A percentile compares a stretch with the other conserved stretches of the same genome.
Conservation (phyloP, 2,797 vertebrate genomes). For the Microctenopoma lineatum region DNA sequence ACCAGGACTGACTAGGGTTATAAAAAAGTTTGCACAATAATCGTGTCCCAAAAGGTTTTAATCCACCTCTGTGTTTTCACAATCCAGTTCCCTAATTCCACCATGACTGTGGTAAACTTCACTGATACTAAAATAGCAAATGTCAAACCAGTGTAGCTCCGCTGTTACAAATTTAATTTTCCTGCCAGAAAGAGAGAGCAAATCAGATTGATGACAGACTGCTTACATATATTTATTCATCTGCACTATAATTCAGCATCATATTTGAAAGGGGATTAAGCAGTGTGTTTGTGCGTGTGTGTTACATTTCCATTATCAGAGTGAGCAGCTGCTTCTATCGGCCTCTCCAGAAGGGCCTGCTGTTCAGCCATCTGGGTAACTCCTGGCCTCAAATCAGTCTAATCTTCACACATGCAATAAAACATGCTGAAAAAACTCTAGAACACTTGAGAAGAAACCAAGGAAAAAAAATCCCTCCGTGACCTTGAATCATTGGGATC, state of each 20-base stretch:
- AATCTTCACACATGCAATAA: slow-evolving; percentile 75
- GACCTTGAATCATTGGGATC: slow-evolving; percentile 63
- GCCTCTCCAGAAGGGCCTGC: slow-evolving; percentile 80
- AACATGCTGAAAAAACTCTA: slow-evolving; percentile 45
- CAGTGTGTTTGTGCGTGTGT: slow-evolving; percentile 31
- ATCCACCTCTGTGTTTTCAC: slow-evolving; percentile 19
- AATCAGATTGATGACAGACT: slow-evolving; percentile 53
- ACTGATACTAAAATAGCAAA: slow-evolving; percentile 33
- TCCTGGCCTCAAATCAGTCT: slow-evolving; percentile 79
- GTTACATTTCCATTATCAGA: slow-evolving; percentile 66
- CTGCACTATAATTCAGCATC: slow-evolving; percentile 57
- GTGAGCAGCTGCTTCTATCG: slow-evolving; percentile 77
- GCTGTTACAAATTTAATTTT: slow-evolving; percentile 41
- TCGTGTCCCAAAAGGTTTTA: slow-evolving; percentile 1
- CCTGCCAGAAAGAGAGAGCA: slow-evolving; percentile 35
- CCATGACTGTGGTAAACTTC: slow-evolving; percentile 3
- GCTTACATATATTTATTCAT: slow-evolving; percentile 54
- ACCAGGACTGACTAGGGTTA: background rate
- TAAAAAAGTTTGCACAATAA: background rate
- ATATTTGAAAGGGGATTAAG: slow-evolving; percentile 62
- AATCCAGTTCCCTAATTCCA: slow-evolving; percentile 17
- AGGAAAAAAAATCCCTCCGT: slow-evolving; percentile 42
- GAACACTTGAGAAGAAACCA: slow-evolving; percentile 46
- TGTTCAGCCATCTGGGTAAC: slow-evolving; percentile 82
- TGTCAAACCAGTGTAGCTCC: slow-evolving; percentile 28